Conservation (phyloP, 2,113 vertebrate species). For the Antidorcas marsupialis region DNA sequence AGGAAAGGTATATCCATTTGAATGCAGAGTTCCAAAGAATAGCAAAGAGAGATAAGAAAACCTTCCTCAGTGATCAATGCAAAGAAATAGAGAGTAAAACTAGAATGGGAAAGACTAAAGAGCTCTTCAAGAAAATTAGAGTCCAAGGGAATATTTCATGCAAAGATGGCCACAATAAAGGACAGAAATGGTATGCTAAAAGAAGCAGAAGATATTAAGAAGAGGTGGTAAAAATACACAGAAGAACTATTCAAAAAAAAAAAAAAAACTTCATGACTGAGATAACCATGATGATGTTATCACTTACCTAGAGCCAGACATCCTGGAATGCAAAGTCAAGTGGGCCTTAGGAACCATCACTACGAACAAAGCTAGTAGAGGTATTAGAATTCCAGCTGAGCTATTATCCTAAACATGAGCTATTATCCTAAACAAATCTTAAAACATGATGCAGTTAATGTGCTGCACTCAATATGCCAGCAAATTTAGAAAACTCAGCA, state of each 20-base stretch:
- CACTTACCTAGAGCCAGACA: neutral
- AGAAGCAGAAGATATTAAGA: neutral
- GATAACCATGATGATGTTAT: neutral
- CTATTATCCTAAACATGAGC: neutral
- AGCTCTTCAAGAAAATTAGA: neutral
- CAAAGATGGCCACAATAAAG: neutral
- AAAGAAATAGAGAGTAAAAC: neutral
- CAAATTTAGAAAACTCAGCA: neutral
- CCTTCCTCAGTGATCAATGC: neutral
- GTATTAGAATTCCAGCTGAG: neutral
- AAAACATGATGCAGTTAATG: neutral
- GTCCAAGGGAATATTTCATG: neutral
- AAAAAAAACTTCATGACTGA: neutral
- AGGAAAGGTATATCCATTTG: neutral
- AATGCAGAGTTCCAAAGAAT: neutral
- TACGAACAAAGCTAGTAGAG: neutral
- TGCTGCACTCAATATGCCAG: neutral
- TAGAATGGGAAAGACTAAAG: neutral
- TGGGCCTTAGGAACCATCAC: neutral
- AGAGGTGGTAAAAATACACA: neutral
- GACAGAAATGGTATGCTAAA: neutral
- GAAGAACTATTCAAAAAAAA: neutral
- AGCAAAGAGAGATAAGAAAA: neutral
- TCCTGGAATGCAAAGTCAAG: neutral
- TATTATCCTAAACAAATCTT: neutral